phyloP scores from a whole-genome alignment of 2,888 invertebrate genomes.

The Ochropleura leucogaster region DNA sequence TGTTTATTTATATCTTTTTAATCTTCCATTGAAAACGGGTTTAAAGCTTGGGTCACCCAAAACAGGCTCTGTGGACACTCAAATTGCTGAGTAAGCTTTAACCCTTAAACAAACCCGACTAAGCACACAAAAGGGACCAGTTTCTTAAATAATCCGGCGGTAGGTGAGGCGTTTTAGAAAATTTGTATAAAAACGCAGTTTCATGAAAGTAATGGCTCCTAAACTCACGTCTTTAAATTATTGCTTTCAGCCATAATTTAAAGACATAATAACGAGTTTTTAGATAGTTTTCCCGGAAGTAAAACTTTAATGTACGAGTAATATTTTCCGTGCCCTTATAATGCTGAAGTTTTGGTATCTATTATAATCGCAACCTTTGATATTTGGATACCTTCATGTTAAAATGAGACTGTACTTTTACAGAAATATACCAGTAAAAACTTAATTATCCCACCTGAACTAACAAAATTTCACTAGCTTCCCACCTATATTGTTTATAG shows the following conservation, averaged over 20 bases:
- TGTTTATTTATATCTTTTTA: constrained; percentile 22
- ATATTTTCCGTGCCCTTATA: constrained; percentile 45
- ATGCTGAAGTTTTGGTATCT: constrained; percentile 18
- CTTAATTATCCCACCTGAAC: constrained; percentile 18
- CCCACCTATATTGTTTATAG: constrained; percentile 25
- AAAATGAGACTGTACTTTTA: constrained; percentile 8
- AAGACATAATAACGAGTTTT: constrained; percentile 56
- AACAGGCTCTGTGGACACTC: constrained; percentile 55
- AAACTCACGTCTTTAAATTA: no score
- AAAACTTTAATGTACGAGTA: constrained; percentile 48
- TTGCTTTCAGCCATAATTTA: constrained; percentile 61
- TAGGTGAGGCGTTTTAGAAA: constrained; percentile 61
- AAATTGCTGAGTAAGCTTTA: constrained; percentile 71
- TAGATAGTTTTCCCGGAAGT: constrained; percentile 47
- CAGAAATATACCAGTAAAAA: background rate
- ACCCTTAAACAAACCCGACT: constrained; percentile 69
- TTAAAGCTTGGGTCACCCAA: constrained; percentile 52
- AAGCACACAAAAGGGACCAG: constrained; percentile 69
- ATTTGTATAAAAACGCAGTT: constrained; percentile 66
- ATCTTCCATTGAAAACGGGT: constrained; percentile 38
- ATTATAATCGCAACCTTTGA: constrained; percentile 20
- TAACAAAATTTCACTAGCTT: constrained; percentile 9
- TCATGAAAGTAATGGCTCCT: constrained; percentile 67
- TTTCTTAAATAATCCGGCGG: constrained; percentile 72
- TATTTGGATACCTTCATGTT: background rate